Evolutionary conservation across 2,797 vertebrate species (phyloP).

Genomic region (Gambelia wislizenii): DNA sequence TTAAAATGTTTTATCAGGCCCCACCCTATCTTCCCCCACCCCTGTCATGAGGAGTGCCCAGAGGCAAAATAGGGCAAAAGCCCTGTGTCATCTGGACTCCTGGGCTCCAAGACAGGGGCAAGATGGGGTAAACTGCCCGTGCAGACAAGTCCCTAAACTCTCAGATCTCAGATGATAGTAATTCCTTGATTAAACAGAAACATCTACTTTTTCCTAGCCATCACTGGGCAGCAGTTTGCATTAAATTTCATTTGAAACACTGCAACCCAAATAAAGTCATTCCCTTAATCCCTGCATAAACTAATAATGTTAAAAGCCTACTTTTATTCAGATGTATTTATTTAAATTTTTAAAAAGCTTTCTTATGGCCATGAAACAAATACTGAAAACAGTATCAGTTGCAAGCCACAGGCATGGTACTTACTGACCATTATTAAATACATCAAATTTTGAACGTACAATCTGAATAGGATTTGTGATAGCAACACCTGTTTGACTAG

Average conservation of each 20-base stretch:
- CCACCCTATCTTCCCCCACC: too few relatives aligned
- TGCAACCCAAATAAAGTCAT: constrained; percentile 2
- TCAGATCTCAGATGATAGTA: neutral
- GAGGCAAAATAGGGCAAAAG: too few relatives aligned
- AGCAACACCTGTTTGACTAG: neutral
- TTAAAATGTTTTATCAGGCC: too few relatives aligned
- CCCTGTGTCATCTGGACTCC: too few relatives aligned
- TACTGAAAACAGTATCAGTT: neutral
- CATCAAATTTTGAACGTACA: constrained; percentile 16
- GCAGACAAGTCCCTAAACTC: too few relatives aligned
- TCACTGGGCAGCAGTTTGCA: fast-evolving
- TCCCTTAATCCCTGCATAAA: constrained; percentile 3
- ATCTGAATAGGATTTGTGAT: neutral
- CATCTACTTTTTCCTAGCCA: neutral
- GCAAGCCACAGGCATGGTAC: neutral
- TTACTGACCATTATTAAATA: neutral
- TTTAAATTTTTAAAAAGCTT: constrained; percentile 7
- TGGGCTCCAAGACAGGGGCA: too few relatives aligned
- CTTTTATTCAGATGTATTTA: neutral
- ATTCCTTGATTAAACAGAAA: neutral
- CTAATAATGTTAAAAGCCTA: constrained; percentile 23
- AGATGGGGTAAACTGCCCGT: too few relatives aligned
- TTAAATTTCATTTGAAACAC: constrained; percentile 17
- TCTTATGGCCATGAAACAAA: constrained; percentile 17
- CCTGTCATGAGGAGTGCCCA: too few relatives aligned